Evolutionary conservation across 2,888 invertebrate genomes (phyloP), one percentile per base, ranked within the genome.

Genomic region (Acronicta psi): DNA sequence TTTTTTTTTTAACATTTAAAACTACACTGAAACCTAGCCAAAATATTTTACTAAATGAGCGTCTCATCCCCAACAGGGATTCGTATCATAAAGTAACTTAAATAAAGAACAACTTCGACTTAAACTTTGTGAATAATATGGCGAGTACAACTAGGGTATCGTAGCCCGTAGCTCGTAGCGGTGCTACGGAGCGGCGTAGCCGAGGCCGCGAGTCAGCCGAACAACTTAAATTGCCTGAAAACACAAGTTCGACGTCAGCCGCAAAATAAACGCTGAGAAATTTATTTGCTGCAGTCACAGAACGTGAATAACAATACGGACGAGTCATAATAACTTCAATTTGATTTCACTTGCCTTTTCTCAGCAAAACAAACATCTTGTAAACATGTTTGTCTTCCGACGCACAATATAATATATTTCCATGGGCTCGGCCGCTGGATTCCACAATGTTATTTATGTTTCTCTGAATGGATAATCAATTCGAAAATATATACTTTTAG

Each of bases 351-450:
- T 73, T 54, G 73, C 56, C 59, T 68, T 65, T 61, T 55, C 53
- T 51, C 42, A 60, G 53, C 56, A 54, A 59, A 72, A 70, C 75
- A 70, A 74, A 69, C 71, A 59, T 78, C 77, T 77, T 70, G 86
- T 86, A 88, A 90, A 89, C 88, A 90, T 90, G 90, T 90, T 89
- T 90, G 87, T 85, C 75, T 79, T 61, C 69, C 59, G 44, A 20
- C 49, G 59, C 45, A 41, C 51, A 58, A 55, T 67, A 75, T 69
- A 73, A 59, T 59, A 75, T 71, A 59, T 60, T 57, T 56, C 42
- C 47, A 59, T 63, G 52, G 44, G 20, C 18, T 58, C 42, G 53
- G 67, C 57, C 66, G 55, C 37, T 61, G 60, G 61, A 45, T 68
- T 63, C 58, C 40, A 34, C 45, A 56, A 9, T 41, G 55, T 65